Evolutionary conservation across 2,888 invertebrate genomes (phyloP), one percentile per base, ranked within the genome.

Genomic region (Pardosa pseudoannulata): DNA sequence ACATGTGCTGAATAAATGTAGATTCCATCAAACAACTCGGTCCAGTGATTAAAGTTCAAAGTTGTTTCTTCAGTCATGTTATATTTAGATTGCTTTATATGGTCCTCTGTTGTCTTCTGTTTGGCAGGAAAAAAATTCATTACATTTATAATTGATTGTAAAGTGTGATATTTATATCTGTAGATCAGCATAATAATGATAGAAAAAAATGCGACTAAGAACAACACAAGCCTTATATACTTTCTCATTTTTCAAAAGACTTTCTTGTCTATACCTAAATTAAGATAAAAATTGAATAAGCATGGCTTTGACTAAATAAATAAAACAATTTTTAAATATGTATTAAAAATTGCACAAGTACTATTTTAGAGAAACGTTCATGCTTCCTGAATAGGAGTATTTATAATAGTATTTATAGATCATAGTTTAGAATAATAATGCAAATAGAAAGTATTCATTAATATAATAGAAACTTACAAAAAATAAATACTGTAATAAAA

Each of bases 241-340:
- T 73, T 80, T 27, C 65, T 72, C 79, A 80, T 80, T 23, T n/a
- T 46, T 75, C n/a, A n/a, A n/a, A n/a, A n/a, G n/a, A n/a, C n/a
- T n/a, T n/a, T n/a, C n/a, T n/a, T n/a, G n/a, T n/a, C n/a, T n/a
- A n/a, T n/a, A n/a, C n/a, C n/a, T n/a, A n/a, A n/a, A n/a, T n/a
- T n/a, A n/a, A n/a, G n/a, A n/a, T n/a, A n/a, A n/a, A n/a, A n/a
- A n/a, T n/a, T n/a, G n/a, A n/a, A n/a, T n/a, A n/a, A n/a, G n/a
- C n/a, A n/a, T n/a, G n/a, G n/a, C n/a, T n/a, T n/a, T n/a, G n/a
- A n/a, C n/a, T n/a, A n/a, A n/a, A n/a, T n/a, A n/a, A n/a, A n/a
- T n/a, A n/a, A n/a, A n/a, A n/a, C n/a, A n/a, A n/a, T n/a, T n/a
- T n/a, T n/a, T n/a, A n/a, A n/a, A n/a, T n/a, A n/a, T n/a, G n/a